phyloP scores from a whole-genome alignment of 2,113 vertebrate species.

The Agapornis roseicollis region DNA sequence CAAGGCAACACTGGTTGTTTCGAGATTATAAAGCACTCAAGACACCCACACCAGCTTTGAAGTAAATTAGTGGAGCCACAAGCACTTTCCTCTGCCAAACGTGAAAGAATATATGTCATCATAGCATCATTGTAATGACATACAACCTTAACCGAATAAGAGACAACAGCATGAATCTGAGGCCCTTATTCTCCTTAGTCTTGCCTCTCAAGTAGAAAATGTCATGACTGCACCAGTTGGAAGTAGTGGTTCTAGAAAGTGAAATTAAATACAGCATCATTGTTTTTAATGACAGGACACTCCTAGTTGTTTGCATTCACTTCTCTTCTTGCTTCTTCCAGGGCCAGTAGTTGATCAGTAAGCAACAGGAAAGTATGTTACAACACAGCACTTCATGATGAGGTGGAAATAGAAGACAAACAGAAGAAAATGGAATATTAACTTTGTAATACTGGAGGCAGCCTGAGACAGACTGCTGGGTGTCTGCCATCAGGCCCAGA shows the following conservation, averaged over 20 bases:
- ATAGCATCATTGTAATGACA: not conserved
- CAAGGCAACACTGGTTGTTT: not conserved
- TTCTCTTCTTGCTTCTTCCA: not conserved
- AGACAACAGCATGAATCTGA: not conserved
- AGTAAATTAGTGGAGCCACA: constrained; percentile 5
- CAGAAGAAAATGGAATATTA: not conserved
- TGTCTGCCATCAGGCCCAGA: not conserved
- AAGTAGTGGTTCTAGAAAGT: not conserved
- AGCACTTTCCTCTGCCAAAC: not conserved
- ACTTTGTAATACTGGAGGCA: not conserved
- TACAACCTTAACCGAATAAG: not conserved
- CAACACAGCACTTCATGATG: not conserved
- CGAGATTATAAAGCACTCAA: not conserved
- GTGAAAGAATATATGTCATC: not conserved
- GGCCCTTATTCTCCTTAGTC: not conserved
- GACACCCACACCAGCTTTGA: constrained; percentile 13
- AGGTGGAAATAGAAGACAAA: not conserved
- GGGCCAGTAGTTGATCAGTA: not conserved
- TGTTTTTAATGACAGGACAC: not conserved
- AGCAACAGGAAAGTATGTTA: not conserved
- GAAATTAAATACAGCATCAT: not conserved
- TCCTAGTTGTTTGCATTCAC: not conserved
- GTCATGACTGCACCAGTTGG: not conserved
- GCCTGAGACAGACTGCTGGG: not conserved
- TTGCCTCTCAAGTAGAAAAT: not conserved